phyloP scores from a whole-genome alignment of 2,113 vertebrate species.

The Gambusia affinis region DNA sequence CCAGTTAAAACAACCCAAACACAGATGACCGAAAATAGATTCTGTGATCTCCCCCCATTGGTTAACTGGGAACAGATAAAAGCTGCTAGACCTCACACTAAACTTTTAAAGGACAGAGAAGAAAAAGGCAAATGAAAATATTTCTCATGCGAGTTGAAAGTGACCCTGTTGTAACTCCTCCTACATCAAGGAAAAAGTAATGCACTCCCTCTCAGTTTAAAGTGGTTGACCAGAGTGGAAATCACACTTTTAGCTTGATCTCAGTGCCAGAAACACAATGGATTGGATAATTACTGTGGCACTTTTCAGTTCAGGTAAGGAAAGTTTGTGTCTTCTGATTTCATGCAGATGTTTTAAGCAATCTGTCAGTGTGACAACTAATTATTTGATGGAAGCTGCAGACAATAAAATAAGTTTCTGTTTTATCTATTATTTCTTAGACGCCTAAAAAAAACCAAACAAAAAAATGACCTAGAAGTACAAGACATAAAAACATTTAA shows the following conservation, averaged over 20 bases:
- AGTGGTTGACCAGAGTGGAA: background rate
- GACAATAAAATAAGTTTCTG: background rate
- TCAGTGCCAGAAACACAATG: conserved; percentile 49
- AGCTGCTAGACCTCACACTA: background rate
- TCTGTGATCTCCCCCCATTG: too few species aligned
- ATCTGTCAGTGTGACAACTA: background rate
- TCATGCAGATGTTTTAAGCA: background rate
- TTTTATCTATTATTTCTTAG: background rate
- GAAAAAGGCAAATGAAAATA: background rate
- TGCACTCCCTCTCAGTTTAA: background rate
- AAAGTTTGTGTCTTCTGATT: background rate
- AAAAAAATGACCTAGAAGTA: background rate
- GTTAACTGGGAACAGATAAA: background rate
- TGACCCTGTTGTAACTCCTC: conserved; percentile 17
- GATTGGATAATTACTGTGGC: conserved; percentile 20
- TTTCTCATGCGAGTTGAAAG: background rate
- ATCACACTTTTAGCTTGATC: background rate
- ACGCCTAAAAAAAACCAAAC: background rate
- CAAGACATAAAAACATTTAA: background rate
- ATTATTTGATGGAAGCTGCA: background rate
- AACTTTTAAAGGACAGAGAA: background rate
- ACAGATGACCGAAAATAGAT: too few species aligned
- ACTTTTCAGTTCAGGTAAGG: conserved; percentile 62
- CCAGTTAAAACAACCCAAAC: too few species aligned
- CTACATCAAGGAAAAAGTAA: background rate